Evolutionary conservation across 2,888 invertebrate genomes (phyloP).

Genomic region (Rhamnusium bicolor): DNA sequence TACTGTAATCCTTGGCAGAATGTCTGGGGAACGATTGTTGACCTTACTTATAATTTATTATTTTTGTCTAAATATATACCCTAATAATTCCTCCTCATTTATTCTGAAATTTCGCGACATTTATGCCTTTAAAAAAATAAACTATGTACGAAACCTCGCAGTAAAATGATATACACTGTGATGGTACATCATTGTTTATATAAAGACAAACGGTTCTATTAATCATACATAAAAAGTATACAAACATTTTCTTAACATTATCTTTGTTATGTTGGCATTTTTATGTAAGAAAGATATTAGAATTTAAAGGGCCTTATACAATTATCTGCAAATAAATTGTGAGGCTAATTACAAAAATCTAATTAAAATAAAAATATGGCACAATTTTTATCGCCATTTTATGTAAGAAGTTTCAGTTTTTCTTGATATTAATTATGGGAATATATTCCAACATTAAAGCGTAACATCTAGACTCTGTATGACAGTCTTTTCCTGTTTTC

Average conservation of each 20-base stretch:
- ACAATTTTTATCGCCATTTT: no score
- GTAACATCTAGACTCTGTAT: neutral
- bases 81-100: conserved; percentile 12
- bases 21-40: conserved; percentile 16
- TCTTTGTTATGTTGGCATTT: no score
- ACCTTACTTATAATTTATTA: conserved; percentile 18
- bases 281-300: no score
- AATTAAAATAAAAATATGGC: no score
- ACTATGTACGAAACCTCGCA: neutral
- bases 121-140: neutral
- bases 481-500: neutral
- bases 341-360: no score
- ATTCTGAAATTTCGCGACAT: conserved; percentile 10
- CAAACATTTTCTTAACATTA: no score
- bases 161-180: neutral
- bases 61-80: conserved; percentile 16
- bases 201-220: no score
- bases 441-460: neutral
- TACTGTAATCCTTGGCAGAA: conserved; percentile 3
- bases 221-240: no score
- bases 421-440: neutral
- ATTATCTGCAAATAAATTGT: no score
- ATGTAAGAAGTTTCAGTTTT: neutral
- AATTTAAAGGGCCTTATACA: no score
- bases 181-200: neutral